A percentile compares a stretch with the other conserved stretches of the same genome.
Conservation (phyloP, 1,140 invertebrate genomes). For the Acyrthosiphon pisum region DNA sequence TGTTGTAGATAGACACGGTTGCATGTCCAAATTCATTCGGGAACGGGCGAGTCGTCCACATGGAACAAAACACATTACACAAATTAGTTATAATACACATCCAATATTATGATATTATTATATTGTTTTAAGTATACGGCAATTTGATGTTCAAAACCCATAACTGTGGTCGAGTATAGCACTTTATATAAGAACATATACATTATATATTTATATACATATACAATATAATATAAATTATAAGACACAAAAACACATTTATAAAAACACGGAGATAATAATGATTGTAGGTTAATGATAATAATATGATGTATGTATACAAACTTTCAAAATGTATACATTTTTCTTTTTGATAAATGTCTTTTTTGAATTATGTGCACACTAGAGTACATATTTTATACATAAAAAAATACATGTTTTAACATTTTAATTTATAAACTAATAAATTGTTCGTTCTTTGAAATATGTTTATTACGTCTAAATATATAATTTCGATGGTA, state of each 20-base stretch:
- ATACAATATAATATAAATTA: background rate
- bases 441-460: constrained; percentile 1
- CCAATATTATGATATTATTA: background rate
- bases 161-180: background rate
- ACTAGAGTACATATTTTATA: background rate
- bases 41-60: constrained; percentile 31
- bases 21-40: constrained; percentile 29
- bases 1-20: background rate
- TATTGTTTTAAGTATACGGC: background rate
- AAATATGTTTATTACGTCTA: constrained; percentile 29
- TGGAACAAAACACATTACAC: constrained; percentile 45
- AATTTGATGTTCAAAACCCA: constrained; percentile 3
- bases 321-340: background rate
- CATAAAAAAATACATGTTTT: constrained; percentile 9
- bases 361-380: background rate
- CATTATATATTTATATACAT: background rate
- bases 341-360: constrained; percentile 38
- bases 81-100: constrained; percentile 5
- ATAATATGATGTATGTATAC: background rate
- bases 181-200: background rate
- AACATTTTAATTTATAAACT: constrained; percentile 12
- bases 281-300: constrained; percentile 25
- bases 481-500: constrained; percentile 10
- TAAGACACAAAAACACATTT: background rate
- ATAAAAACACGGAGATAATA: background rate